Evolutionary conservation across 2,113 vertebrate genomes (phyloP), one percentile per base, ranked within the genome.

Genomic region (Aleadryas rufinucha): DNA sequence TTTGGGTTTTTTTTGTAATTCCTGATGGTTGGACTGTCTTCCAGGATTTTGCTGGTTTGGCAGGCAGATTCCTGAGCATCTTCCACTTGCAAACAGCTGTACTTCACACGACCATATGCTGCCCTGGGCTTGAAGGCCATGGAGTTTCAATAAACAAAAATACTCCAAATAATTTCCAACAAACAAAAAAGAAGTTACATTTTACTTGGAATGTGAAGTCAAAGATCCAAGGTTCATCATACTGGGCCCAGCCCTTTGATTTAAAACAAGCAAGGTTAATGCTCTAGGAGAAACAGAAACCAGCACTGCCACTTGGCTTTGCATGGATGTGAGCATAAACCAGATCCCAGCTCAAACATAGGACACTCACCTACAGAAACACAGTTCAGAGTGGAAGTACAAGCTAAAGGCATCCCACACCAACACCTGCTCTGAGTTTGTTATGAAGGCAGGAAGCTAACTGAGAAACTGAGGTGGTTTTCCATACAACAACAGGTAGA

Each of bases 361-460:
- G 31, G 17, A 39, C 24, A 42, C 6, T 10, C 2, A 11, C 6
- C 44, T 13, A 41, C 1, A 54, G 14, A 47, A 44, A 27, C 22
- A 7, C 0, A 10, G 30, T 1, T 41, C 49, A 13, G 21, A 31
- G 22, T 1, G 2, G 6, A 31, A n/a, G 26, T 0, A 12, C 49
- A 8, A 13, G 3, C 49, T 13, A 9, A 60, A 60, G 37, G 45
- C 41, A 63, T 16, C 7, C 2, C n/a, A 33, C 8, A 21, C 19
- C 56, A 53, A 22, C 35, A 83, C 2, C 35, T 10, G 33, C 11
- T 31, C 1, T 0, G 16, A 17, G 12, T 23, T 20, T 33, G 18
- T 6, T 10, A 42, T 1, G 1, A 13, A 49, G 52, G 13, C n/a
- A 83, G 37, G 42, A 63, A 45, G 61, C 19, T 52, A 4, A 20